Base-by-base conservation (phyloP, 2,113 vertebrate species). In the Lampris incognitus region DNA sequence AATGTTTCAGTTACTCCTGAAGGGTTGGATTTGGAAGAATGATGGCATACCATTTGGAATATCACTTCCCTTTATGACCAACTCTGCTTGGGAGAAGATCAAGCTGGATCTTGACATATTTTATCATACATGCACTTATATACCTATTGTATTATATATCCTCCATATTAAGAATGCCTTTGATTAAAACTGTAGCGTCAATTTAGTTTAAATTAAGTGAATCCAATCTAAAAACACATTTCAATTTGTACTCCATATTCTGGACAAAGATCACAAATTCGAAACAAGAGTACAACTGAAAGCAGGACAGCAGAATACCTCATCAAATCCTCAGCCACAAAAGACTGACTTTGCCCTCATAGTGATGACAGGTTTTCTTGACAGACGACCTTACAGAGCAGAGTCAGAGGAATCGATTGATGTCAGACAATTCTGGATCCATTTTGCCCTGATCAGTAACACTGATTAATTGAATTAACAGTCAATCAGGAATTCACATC, bases 21-120 rank as follows among this genome's bases (percentile, higher is more conserved):
- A 49, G 49, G 24, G 39, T 1, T 54, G 49, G 68, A 24, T 24
- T 24, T 24, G 24, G 64, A 62, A 74, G 37, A 72, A 6, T 64
- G 40, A 9, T 62, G 39, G 67, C 69, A 24, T 46, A 46, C 0
- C 7, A 46, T 2, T 5, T 46, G 64, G 80, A 85, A 52, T 41
- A 41, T 2, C 7, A 67, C 67, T 64, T 51, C 55, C 46, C 61
- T 37, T 10, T 36, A 68, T 67, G 66, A 66, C 75, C 48, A 51
- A 61, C 59, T 64, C 74, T 73, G 49, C 46, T 68, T 69, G 44
- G 66, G 60, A 78, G 75, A 83, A 87, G 82, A 92, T 94, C 94
- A 94, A 95, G 94, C 94, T 94, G 94, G 94, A 94, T 87, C 94
- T 95, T 94, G 94, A 94, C 84, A 79, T 86, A 50, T 91, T 76